Conservation (phyloP, 2,113 vertebrate genomes). For the Psittacula cyanocephala region DNA sequence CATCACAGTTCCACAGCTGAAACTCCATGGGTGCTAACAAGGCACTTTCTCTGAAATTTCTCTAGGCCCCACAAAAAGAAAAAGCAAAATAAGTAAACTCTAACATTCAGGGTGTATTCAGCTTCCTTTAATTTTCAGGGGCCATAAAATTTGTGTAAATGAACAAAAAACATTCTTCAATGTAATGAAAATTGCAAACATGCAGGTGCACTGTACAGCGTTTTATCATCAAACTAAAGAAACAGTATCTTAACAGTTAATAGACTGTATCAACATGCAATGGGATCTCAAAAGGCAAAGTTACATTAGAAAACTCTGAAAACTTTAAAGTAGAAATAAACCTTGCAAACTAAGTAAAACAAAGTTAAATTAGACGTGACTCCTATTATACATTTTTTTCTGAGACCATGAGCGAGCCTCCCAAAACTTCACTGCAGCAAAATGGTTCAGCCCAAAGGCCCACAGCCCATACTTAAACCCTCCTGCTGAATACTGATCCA, state of each 20-base stretch:
- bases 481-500: neutral
- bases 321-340: neutral
- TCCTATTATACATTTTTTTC: neutral
- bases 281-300: neutral
- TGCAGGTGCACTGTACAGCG: neutral
- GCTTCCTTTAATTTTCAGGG: neutral
- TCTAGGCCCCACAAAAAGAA: neutral
- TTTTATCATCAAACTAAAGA: neutral
- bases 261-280: neutral
- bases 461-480: neutral
- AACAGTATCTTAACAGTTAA: neutral
- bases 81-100: neutral
- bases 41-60: neutral
- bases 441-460: neutral
- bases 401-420: rapidly evolving
- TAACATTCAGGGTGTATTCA: neutral
- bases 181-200: neutral
- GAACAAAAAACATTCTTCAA: neutral
- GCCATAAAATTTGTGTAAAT: neutral
- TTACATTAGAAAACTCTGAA: neutral
- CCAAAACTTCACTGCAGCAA: neutral
- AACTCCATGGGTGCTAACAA: rapidly evolving
- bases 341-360: neutral
- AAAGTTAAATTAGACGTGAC: neutral
- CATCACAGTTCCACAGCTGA: neutral